phyloP scores from a whole-genome alignment of 2,113 vertebrate species.

The Tamias sibiricus region DNA sequence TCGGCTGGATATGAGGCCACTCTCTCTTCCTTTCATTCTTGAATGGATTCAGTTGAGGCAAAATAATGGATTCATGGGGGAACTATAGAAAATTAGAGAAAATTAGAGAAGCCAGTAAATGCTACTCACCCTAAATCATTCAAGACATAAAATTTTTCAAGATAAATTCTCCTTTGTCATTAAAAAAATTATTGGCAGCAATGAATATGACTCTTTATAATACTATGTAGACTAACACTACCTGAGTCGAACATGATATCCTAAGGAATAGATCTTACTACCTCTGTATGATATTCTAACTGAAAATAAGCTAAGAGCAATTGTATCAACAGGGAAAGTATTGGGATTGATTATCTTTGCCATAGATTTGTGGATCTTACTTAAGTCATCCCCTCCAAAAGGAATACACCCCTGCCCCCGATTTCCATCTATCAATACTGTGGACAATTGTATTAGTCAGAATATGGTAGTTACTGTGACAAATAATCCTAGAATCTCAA shows the following conservation, averaged over 20 bases:
- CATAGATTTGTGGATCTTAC: not conserved
- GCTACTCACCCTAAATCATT: not conserved
- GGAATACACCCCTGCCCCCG: not conserved
- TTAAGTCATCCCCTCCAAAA: not conserved
- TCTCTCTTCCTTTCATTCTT: too few relatives aligned
- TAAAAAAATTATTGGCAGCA: not conserved
- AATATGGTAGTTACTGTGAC: not conserved
- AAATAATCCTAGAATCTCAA: not conserved
- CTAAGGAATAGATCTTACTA: not conserved
- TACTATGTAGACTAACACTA: not conserved
- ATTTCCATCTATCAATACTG: not conserved
- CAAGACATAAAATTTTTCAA: not conserved
- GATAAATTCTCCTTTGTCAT: not conserved
- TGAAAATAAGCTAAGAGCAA: not conserved
- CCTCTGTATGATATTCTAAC: not conserved
- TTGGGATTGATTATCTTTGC: not conserved
- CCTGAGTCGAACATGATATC: not conserved
- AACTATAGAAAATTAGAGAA: not conserved
- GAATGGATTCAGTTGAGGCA: too few relatives aligned
- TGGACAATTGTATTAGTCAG: not conserved
- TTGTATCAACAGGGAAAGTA: not conserved
- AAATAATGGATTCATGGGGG: too few relatives aligned
- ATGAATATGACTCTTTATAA: not conserved
- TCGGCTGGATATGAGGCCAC: not conserved
- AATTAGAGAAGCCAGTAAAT: not conserved